These are phyloP conservation scores for Limnephilus rhombicus DNA, from an alignment of 2,888 invertebrate species.

Conservation along the genomic window DNA sequence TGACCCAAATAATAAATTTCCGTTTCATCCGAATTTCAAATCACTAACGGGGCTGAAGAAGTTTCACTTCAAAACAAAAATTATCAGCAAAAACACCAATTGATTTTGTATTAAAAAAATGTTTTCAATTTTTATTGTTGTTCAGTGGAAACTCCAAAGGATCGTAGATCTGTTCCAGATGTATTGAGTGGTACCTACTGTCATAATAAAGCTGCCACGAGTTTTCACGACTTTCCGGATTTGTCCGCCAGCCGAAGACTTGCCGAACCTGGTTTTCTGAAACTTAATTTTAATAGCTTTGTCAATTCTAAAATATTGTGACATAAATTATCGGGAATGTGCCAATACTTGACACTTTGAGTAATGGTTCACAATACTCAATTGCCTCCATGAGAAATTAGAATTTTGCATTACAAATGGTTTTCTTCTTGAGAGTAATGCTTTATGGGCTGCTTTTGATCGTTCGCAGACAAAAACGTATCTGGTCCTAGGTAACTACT, in stretches of 20 bases:
- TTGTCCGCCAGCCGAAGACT: not conserved
- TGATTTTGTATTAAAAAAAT: too few species aligned
- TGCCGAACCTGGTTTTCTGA: constrained; percentile 21
- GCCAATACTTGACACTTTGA: not conserved
- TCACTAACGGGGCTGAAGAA: too few species aligned
- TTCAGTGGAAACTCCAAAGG: not conserved
- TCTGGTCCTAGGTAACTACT: too few species aligned
- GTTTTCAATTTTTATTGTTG: not conserved
- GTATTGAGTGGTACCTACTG: not conserved
- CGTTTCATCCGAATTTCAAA: too few species aligned
- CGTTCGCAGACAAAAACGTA: too few species aligned
- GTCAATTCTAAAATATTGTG: constrained; percentile 28
- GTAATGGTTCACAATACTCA: not conserved
- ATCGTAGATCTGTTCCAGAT: not conserved
- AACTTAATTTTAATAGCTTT: constrained; percentile 18
- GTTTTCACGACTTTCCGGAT: not conserved
- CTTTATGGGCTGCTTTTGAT: not conserved
- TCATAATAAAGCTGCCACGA: not conserved
- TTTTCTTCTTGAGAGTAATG: not conserved
- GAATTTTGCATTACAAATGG: not conserved
- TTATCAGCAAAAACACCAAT: too few species aligned
- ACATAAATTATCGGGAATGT: constrained; percentile 18
- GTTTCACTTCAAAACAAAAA: too few species aligned
- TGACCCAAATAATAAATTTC: too few species aligned
- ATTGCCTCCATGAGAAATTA: constrained; percentile 7